Percentiles rank a stretch among this genome's conserved stretches.
These are phyloP conservation scores for Lepidurus apus DNA, from an alignment of 1,140 invertebrate species.

Conservation along the genomic window DNA sequence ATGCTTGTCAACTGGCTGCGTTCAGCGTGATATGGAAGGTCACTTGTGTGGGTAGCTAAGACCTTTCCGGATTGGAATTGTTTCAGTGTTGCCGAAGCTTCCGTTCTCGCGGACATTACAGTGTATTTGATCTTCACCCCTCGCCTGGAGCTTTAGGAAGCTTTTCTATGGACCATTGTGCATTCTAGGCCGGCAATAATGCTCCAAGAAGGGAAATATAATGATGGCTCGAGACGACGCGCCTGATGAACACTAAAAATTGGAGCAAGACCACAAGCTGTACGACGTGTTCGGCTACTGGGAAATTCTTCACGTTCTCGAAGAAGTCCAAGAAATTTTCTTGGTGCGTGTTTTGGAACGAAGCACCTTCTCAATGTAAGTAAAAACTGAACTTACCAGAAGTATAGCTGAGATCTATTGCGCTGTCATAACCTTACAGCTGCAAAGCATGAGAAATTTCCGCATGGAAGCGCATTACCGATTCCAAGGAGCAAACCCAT, in stretches of 20 bases:
- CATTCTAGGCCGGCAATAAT: background rate
- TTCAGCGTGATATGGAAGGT: background rate
- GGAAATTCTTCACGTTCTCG: background rate
- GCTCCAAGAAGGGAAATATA: background rate
- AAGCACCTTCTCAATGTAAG: no score
- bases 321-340: background rate
- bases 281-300: background rate
- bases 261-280: background rate
- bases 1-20: background rate
- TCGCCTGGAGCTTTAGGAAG: background rate
- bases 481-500: no score
- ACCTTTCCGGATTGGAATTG: background rate
- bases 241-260: background rate
- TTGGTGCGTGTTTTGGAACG: no score
- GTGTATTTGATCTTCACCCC: background rate
- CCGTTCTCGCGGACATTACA: background rate
- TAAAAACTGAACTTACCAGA: no score
- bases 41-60: background rate
- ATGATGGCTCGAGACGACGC: background rate
- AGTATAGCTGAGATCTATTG: no score
- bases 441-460: no score
- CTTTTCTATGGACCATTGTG: background rate
- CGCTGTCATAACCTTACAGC: no score
- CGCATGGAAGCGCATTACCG: no score
- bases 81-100: background rate